These are phyloP conservation scores for Xestobium rufovillosum DNA, from an alignment of 2,888 invertebrate species.

Conservation along the genomic window DNA sequence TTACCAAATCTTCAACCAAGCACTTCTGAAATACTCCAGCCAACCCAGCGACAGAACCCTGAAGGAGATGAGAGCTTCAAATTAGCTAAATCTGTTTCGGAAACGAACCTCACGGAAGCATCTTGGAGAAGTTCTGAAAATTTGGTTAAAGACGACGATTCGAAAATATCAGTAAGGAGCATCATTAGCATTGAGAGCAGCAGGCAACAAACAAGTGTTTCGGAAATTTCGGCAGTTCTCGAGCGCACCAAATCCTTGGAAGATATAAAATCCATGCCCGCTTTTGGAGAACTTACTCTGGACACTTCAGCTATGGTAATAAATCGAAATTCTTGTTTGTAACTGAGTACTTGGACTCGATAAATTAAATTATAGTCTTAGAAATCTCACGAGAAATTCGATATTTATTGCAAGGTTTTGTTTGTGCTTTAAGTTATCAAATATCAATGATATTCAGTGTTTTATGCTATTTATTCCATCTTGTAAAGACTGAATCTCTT, in stretches of 20 bases:
- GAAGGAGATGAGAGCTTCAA: conserved; percentile 32
- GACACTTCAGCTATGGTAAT: conserved; percentile 32
- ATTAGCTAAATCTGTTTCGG: conserved; percentile 32
- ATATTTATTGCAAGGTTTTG: too few species aligned
- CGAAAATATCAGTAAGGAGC: conserved; percentile 23
- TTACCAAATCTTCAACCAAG: conserved; percentile 10
- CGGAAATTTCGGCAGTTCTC: neutral
- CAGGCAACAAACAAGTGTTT: neutral
- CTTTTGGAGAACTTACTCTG: conserved; percentile 39
- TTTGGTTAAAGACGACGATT: conserved; percentile 24
- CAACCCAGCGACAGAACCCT: conserved; percentile 29
- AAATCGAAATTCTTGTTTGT: neutral
- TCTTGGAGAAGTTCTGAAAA: conserved; percentile 33
- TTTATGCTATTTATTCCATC: too few species aligned
- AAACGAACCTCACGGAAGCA: conserved; percentile 33
- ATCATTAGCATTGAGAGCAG: conserved; percentile 2
- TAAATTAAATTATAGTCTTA: too few species aligned
- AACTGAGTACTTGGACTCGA: too few species aligned
- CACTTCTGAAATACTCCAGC: conserved; percentile 7
- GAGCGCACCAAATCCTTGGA: conserved; percentile 37
- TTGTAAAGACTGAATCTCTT: too few species aligned
- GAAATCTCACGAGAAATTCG: too few species aligned
- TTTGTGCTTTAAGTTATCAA: too few species aligned
- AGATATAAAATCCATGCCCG: conserved; percentile 38
- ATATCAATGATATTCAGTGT: too few species aligned